A percentile compares a stretch with the other conserved stretches of the same genome.
Conservation (phyloP, 2,888 invertebrate species). For the Meloe dianella region DNA sequence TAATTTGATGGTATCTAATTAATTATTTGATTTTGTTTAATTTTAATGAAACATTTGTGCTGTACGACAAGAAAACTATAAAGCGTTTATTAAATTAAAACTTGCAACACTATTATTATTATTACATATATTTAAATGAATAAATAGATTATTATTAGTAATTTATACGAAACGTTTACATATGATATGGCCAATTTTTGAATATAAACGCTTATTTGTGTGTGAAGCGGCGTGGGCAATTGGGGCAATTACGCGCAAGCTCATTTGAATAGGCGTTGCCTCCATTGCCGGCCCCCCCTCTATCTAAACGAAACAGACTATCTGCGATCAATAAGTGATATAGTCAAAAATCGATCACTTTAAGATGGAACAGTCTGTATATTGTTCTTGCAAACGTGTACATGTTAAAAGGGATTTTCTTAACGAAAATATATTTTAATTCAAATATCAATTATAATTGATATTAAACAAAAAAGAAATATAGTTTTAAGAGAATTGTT, state of each 20-base stretch:
- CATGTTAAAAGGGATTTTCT: neutral
- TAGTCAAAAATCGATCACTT: neutral
- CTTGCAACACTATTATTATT: neutral
- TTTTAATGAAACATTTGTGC: conserved; percentile 18
- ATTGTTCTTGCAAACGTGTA: neutral
- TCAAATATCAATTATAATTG: neutral
- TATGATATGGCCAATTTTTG: neutral
- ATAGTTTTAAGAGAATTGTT: too few species aligned
- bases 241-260: too few species aligned
- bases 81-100: conserved; percentile 24
- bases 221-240: too few species aligned
- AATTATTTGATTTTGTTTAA: neutral
- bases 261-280: too few species aligned
- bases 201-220: neutral
- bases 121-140: neutral
- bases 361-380: neutral
- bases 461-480: too few species aligned
- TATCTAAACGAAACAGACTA: too few species aligned
- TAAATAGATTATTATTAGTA: neutral
- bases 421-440: neutral
- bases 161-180: neutral
- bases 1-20: neutral
- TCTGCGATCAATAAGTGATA: neutral
- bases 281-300: too few species aligned
- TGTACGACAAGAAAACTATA: conserved; percentile 35